These are phyloP conservation scores for Pseudorhiza aurosa DNA, from an alignment of 30 jellyfish, hydroid and myxozoan genomes.

Conservation along the genomic window DNA sequence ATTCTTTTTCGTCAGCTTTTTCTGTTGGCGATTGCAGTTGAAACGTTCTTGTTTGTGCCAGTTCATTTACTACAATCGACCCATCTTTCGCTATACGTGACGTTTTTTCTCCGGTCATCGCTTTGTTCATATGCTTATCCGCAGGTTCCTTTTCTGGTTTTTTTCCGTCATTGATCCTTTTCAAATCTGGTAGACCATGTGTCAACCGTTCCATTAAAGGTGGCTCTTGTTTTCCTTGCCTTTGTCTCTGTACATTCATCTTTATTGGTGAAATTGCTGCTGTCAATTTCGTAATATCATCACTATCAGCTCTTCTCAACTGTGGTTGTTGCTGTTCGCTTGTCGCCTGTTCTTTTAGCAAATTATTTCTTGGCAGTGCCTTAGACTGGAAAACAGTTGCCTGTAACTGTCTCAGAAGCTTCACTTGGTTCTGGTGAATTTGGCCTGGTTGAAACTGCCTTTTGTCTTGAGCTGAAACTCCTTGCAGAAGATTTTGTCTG, in stretches of 20 bases:
- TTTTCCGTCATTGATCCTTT: neutral
- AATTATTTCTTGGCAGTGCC: neutral
- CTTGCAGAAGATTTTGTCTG: neutral
- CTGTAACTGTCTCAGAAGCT: slow-evolving; percentile 41
- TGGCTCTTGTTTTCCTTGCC: slow-evolving; percentile 5
- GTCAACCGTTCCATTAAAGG: slow-evolving; percentile 36
- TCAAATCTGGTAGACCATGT: slow-evolving; percentile 24
- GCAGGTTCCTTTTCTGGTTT: neutral
- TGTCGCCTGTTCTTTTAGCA: neutral
- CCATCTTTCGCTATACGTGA: neutral
- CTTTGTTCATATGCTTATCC: neutral
- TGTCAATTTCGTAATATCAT: neutral
- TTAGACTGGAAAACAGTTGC: neutral
- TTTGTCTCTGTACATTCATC: neutral
- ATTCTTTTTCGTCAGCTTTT: slow-evolving; percentile 34
- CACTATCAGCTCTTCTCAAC: neutral
- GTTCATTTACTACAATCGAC: slow-evolving; percentile 18
- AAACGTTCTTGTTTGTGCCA: slow-evolving; percentile 32
- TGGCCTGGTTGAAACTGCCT: neutral
- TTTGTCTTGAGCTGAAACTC: neutral
- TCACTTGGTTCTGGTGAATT: slow-evolving; percentile 24
- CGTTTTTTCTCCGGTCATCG: neutral
- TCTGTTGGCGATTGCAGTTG: neutral
- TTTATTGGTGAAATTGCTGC: slow-evolving; percentile 40
- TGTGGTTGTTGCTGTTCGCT: neutral